Conservation (phyloP, 2,797 vertebrate species). For the Sebastes kiyomatsui region DNA sequence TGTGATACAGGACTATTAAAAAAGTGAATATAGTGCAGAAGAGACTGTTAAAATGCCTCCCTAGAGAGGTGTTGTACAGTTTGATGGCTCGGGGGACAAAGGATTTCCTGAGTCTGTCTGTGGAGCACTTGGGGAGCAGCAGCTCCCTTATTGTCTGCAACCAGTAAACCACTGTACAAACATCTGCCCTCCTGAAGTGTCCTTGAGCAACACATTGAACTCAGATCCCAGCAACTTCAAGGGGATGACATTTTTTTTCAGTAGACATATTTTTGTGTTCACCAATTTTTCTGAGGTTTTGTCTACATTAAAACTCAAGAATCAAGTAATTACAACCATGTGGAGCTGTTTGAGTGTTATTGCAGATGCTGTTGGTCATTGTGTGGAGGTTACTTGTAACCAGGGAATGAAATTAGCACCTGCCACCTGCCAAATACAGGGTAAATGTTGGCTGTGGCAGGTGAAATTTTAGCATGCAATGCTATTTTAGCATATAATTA, state of each 20-base stretch:
- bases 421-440: background rate
- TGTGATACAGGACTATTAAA: no score
- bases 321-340: background rate
- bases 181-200: background rate
- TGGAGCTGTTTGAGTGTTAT: background rate
- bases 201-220: background rate
- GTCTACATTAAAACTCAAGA: background rate
- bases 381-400: background rate
- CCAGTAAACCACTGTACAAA: background rate
- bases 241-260: background rate
- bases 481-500: no score
- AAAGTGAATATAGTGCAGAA: background rate
- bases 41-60: no score
- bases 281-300: background rate
- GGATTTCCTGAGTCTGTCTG: no score
- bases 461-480: rapidly evolving
- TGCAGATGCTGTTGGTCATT: background rate
- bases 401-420: no score
- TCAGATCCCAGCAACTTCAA: background rate
- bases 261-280: background rate
- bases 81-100: no score
- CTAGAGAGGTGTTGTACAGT: no score
- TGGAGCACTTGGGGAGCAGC: no score
- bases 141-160: no score
- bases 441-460: no score